Base-by-base conservation (phyloP, 1,140 invertebrate species). In the Anoplophora glabripennis region DNA sequence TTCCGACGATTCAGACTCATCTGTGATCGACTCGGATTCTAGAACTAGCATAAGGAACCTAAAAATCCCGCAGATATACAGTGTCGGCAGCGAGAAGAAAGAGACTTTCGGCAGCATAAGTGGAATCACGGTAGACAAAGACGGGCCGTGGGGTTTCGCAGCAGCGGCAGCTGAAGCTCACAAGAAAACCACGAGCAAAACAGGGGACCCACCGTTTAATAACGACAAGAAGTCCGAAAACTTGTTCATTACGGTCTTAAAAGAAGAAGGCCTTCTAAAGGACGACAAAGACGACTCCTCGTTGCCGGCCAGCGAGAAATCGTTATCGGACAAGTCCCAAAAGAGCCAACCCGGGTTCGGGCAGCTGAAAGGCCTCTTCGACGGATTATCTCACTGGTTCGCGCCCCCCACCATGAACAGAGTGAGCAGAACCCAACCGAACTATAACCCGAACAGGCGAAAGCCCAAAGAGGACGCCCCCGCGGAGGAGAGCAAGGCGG, bases 331-430 rank as follows among this genome's bases (percentile, higher is more conserved):
- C n/a, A 64, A 55, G 14, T 51, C 17, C 15, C 53, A 63, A 8
- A 61, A 65, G 37, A 38, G 37, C 41, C 69, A 21, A 71, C 74
- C 81, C 63, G 83, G 84, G 18, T 78, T 80, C 64, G 82, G 84
- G 5, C 87, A 89, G 62, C 72, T 92, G 9, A 87, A 86, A 51
- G 86, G 89, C 15, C 76, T 94, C 1, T 92, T 89, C 76, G 90
- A 94, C 74, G 90, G 90, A 2, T 78, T 94, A 7, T 92, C 90
- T 57, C 90, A 93, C 73, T 85, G 92, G 64, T 94, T 90, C 71
- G 86, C 87, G 37, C 82, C 86, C 18, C 83, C 84, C 7, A 79
- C 75, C 4, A 71, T 75, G 47, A 75, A 57, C 74, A 70, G 56
- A 53, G 77, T 38, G 66, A 76, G 63, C 65, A 60, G 77, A 71